phyloP scores from a whole-genome alignment of 2,113 vertebrate genomes.

The Chinchilla lanigera region DNA sequence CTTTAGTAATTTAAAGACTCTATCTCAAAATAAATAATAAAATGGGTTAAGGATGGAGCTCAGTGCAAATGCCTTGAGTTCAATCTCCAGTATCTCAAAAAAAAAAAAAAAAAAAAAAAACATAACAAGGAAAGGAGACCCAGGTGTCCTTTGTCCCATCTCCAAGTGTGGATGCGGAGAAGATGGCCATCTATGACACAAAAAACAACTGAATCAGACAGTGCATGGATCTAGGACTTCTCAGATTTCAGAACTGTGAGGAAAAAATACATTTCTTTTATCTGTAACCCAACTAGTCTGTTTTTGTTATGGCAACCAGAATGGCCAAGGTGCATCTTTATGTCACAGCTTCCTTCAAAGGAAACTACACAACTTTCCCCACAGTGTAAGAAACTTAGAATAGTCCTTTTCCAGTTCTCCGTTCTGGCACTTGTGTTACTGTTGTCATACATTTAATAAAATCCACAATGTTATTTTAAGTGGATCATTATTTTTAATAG shows the following conservation, averaged over 20 bases:
- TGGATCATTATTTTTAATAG: not conserved
- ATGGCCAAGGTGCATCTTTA: not conserved
- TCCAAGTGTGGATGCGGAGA: not conserved
- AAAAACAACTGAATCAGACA: not conserved
- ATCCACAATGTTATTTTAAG: not conserved
- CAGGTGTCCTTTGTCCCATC: no score
- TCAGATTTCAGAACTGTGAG: not conserved
- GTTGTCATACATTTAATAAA: not conserved
- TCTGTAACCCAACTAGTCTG: not conserved
- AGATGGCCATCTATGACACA: not conserved
- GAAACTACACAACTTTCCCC: no score
- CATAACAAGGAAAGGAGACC: no score
- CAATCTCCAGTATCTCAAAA: no score
- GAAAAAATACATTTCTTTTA: not conserved
- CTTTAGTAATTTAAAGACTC: no score
- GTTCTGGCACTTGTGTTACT: not conserved
- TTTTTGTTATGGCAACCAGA: not conserved
- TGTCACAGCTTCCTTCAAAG: not conserved
- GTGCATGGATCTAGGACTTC: not conserved
- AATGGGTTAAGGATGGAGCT: no score
- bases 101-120: no score
- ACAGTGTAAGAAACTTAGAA: not conserved
- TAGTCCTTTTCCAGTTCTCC: not conserved
- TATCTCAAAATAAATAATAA: no score
- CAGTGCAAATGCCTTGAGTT: no score